Conservation (phyloP, 2,888 invertebrate species). For the Napeogenes inachia region DNA sequence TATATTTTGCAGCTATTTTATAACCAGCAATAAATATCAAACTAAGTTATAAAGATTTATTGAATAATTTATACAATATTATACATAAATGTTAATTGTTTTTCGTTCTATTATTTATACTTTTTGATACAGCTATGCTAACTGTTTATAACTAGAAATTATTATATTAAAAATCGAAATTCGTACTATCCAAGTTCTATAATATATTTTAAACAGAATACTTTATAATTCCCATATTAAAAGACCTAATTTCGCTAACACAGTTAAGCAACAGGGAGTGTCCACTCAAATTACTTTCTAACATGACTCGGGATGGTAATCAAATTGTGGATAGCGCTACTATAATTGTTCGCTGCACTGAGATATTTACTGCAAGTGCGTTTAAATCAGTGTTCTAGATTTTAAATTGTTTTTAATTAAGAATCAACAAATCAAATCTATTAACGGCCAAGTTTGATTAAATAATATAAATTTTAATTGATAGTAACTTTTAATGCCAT, state of each 20-base stretch:
- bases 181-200: neutral
- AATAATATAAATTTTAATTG: constrained; percentile 20
- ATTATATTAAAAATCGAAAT: too few species aligned
- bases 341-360: constrained; percentile 43
- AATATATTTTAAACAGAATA: constrained; percentile 6
- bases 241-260: constrained; percentile 27
- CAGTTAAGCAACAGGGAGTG: constrained; percentile 34
- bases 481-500: constrained; percentile 30
- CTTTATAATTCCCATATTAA: constrained; percentile 6
- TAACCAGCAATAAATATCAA: neutral
- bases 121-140: too few species aligned
- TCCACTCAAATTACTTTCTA: constrained; percentile 53
- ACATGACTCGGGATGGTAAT: constrained; percentile 46
- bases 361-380: constrained; percentile 22
- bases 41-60: neutral
- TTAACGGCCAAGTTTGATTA: constrained; percentile 36
- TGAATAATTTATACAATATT: too few species aligned
- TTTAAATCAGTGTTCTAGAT: constrained; percentile 5
- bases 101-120: too few species aligned
- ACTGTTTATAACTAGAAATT: too few species aligned
- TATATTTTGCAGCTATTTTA: neutral
- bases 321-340: constrained; percentile 44
- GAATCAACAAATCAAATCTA: too few species aligned
- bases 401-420: too few species aligned
- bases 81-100: too few species aligned